Evolutionary conservation across 2,888 invertebrate genomes (phyloP).

Genomic region (Drosophila atroscutellata): DNA sequence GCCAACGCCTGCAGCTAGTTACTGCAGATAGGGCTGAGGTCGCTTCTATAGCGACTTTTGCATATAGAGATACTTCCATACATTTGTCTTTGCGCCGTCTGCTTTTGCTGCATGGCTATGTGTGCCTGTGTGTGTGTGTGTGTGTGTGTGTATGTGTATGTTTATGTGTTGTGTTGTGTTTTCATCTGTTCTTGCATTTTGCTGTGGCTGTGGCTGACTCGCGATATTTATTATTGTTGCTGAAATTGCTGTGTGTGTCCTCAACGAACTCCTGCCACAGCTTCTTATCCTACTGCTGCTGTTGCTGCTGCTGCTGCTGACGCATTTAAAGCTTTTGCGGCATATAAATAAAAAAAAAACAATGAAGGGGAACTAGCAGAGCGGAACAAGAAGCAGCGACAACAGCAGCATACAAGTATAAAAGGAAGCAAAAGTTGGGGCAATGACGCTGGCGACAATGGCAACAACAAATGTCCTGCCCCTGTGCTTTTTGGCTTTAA

Average conservation of each 20-base stretch:
- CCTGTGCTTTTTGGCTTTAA: constrained; percentile 31
- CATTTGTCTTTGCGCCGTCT: constrained; percentile 17
- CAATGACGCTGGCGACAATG: constrained; percentile 57
- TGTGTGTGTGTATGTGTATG: constrained; percentile 36
- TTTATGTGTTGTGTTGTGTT: constrained; percentile 28
- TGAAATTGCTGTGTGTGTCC: constrained; percentile 73
- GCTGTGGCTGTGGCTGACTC: constrained; percentile 75
- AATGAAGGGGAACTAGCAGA: constrained; percentile 58
- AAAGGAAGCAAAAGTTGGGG: constrained; percentile 37
- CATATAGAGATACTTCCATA: constrained; percentile 43
- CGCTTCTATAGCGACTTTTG: constrained; percentile 35
- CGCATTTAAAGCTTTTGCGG: constrained; percentile 79
- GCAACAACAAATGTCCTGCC: constrained; percentile 26
- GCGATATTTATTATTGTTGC: constrained; percentile 78
- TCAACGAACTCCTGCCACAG: constrained; percentile 30
- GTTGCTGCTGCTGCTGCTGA: constrained; percentile 68
- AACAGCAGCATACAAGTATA: constrained; percentile 19
- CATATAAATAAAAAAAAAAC: constrained; percentile 69
- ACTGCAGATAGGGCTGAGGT: constrained; percentile 38
- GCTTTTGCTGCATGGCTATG: constrained; percentile 1
- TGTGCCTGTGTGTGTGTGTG: constrained; percentile 15
- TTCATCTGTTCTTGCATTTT: constrained; percentile 43
- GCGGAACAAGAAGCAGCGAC: constrained; percentile 61
- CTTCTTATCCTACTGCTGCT: constrained; percentile 22
- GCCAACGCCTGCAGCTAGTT: constrained; percentile 50